These are phyloP conservation scores for Thymelicus sylvestris DNA, from an alignment of 2,888 invertebrate genomes.

Conservation along the genomic window DNA sequence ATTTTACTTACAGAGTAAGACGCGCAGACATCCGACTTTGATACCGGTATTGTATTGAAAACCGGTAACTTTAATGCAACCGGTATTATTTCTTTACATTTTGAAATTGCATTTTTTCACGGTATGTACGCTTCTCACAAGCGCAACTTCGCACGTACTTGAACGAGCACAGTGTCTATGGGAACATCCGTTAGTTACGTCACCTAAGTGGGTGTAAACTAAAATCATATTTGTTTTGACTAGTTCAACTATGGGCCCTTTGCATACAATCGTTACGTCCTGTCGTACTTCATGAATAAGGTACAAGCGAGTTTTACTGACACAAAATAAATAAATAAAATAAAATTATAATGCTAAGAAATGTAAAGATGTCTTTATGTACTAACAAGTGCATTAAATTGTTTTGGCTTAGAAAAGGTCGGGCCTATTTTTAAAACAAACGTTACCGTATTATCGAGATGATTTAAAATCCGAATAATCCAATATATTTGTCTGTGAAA, in stretches of 20 bases:
- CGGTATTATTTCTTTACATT: not conserved
- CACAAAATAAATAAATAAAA: too few species aligned
- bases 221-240: not conserved
- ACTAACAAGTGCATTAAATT: too few species aligned
- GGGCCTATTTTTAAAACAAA: too few species aligned
- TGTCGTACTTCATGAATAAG: too few species aligned
- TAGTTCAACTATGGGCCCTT: not conserved
- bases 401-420: too few species aligned
- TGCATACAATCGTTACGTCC: too few species aligned
- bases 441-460: too few species aligned
- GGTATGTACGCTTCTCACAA: not conserved
- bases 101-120: not conserved
- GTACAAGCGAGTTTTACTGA: too few species aligned
- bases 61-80: not conserved
- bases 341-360: too few species aligned
- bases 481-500: too few species aligned
- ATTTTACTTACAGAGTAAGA: not conserved
- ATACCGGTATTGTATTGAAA: not conserved
- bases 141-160: not conserved
- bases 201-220: not conserved
- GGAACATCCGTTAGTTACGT: not conserved
- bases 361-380: too few species aligned
- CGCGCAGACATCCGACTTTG: not conserved
- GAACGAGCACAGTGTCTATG: not conserved
- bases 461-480: too few species aligned